Conservation (phyloP, 2,888 invertebrate species). For the Thalpophila matura region DNA sequence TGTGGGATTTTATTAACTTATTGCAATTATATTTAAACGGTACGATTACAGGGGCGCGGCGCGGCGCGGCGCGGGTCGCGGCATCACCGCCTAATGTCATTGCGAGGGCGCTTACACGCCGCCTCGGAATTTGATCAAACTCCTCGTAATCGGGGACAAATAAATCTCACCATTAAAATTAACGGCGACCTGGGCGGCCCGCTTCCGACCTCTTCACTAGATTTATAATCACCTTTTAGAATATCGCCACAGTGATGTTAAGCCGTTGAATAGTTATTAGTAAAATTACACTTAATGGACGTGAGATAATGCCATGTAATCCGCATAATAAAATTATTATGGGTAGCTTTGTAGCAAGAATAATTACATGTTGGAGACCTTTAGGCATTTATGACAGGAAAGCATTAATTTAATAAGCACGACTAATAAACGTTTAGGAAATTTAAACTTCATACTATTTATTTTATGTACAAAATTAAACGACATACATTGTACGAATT, state of each 20-base stretch:
- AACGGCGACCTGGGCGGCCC: slow-evolving; percentile 78
- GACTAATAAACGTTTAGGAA: slow-evolving; percentile 14
- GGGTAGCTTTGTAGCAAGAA: slow-evolving; percentile 60
- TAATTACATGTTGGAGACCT: slow-evolving; percentile 52
- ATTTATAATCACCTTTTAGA: slow-evolving; percentile 85
- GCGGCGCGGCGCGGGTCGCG: slow-evolving; percentile 62
- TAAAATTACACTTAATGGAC: slow-evolving; percentile 73
- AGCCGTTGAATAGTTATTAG: slow-evolving; percentile 76
- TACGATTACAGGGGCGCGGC: slow-evolving; percentile 76
- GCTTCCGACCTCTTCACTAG: slow-evolving; percentile 84
- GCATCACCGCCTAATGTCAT: slow-evolving; percentile 75
- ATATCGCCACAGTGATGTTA: slow-evolving; percentile 75
- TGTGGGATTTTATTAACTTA: slow-evolving; percentile 87
- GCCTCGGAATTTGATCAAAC: slow-evolving; percentile 83
- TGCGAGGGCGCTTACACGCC: slow-evolving; percentile 73
- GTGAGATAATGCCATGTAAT: slow-evolving; percentile 71
- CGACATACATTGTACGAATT: too few species aligned
- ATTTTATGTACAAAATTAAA: too few species aligned
- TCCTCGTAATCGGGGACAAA: slow-evolving; percentile 84
- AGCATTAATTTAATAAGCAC: slow-evolving; percentile 44
- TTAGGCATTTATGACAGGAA: slow-evolving; percentile 50
- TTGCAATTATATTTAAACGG: slow-evolving; percentile 88
- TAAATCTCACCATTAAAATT: slow-evolving; percentile 87
- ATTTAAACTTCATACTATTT: slow-evolving; percentile 28
- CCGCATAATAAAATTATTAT: slow-evolving; percentile 70